Evolutionary conservation across 1,140 invertebrate genomes (phyloP).

Genomic region (Aphidius gifuensis): DNA sequence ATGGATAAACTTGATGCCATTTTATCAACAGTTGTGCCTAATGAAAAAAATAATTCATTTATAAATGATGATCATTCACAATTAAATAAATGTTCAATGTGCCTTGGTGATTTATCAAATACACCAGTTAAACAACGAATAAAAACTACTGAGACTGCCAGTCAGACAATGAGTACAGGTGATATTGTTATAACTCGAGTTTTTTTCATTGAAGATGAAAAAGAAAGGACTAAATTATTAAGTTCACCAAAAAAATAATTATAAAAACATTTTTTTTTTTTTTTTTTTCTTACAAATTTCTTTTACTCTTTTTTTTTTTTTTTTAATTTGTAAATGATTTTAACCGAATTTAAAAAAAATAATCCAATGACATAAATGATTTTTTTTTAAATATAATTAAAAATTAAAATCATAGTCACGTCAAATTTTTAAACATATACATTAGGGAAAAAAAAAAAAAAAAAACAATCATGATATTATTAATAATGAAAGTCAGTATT

Average conservation of each 20-base stretch:
- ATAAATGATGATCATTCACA: conserved; percentile 36
- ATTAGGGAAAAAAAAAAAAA: not conserved
- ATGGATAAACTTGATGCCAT: conserved; percentile 84
- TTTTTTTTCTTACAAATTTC: not conserved
- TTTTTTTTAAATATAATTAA: not conserved
- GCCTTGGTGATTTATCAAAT: conserved; percentile 47
- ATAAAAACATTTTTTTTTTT: not conserved
- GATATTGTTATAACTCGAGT: conserved; percentile 91
- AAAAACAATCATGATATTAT: conserved; percentile 1
- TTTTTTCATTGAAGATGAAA: conserved; percentile 69
- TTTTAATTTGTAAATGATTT: too few relatives aligned
- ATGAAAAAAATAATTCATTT: conserved; percentile 52
- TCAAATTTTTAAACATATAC: not conserved
- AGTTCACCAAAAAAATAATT: conserved; percentile 47
- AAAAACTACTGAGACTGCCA: conserved; percentile 55
- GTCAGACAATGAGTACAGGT: conserved; percentile 87
- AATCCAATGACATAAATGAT: not conserved
- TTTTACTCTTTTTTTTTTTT: too few relatives aligned
- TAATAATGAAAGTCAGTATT: not conserved
- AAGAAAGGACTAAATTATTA: conserved; percentile 46
- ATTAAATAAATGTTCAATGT: conserved; percentile 50
- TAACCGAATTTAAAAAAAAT: too few relatives aligned
- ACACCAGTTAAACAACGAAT: not conserved
- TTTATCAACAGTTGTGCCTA: conserved; percentile 68
- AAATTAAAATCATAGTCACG: not conserved